phyloP scores from a whole-genome alignment of 2,113 vertebrate genomes.

The Antechinus flavipes region DNA sequence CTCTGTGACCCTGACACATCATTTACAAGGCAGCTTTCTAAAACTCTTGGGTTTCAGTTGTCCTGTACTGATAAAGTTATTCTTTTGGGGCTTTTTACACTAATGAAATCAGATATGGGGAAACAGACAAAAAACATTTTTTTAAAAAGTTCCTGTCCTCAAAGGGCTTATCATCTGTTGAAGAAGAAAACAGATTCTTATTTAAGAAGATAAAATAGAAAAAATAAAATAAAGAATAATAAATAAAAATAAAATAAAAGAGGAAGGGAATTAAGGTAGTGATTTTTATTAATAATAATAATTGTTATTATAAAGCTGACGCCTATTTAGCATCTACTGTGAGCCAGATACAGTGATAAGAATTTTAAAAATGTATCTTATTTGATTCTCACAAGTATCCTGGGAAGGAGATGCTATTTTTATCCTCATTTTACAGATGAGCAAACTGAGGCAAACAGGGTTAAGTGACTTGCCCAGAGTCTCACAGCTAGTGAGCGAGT shows the following conservation, averaged over 20 bases:
- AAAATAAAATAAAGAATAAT: too few relatives aligned
- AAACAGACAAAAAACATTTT: not conserved
- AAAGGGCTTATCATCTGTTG: not conserved
- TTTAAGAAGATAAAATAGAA: not conserved
- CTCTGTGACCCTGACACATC: not conserved
- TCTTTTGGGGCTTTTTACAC: not conserved
- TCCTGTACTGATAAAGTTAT: not conserved
- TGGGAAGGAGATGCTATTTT: not conserved
- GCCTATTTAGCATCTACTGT: not conserved
- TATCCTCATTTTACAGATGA: not conserved
- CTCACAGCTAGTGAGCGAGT: not conserved
- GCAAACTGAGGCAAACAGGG: not conserved
- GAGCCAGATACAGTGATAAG: not conserved
- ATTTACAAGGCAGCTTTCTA: not conserved
- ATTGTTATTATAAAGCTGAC: not conserved
- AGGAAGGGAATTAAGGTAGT: not conserved
- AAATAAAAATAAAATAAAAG: not conserved
- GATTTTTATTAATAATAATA: not conserved
- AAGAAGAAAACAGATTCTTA: not conserved
- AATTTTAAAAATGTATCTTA: not conserved
- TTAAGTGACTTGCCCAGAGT: not conserved
- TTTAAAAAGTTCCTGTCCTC: not conserved
- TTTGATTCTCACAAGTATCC: not conserved
- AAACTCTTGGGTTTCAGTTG: not conserved
- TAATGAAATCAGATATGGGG: not conserved